phyloP scores from a whole-genome alignment of 2,888 invertebrate genomes.

The Malachius bipustulatus region DNA sequence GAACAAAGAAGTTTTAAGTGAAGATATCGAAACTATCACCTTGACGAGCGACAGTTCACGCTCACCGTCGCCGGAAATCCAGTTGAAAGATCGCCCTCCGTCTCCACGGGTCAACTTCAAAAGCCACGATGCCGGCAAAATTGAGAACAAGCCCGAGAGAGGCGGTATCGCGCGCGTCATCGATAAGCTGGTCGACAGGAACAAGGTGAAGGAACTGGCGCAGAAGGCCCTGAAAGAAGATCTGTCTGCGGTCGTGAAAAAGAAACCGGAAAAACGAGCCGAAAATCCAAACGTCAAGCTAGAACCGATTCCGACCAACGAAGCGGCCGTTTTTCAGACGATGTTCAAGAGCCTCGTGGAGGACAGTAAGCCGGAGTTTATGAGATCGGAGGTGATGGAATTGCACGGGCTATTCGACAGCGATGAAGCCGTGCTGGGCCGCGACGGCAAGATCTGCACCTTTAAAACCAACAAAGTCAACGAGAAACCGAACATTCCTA shows the following conservation, averaged over 20 bases:
- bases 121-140: constrained; percentile 6
- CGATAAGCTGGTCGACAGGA: constrained; percentile 25
- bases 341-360: constrained; percentile 32
- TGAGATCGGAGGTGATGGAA: constrained; percentile 50
- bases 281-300: constrained; percentile 31
- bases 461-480: constrained; percentile 24
- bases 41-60: no score
- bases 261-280: constrained; percentile 21
- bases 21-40: no score
- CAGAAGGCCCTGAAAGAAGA: constrained; percentile 23
- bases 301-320: constrained; percentile 46
- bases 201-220: constrained; percentile 24
- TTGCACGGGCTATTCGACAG: constrained; percentile 43
- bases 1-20: no score
- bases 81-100: no score
- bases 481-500: constrained; percentile 18
- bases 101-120: no score
- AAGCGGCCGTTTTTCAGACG: constrained; percentile 55
- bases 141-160: constrained; percentile 1
- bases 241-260: constrained; percentile 17
- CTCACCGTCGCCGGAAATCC: no score
- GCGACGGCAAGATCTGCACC: constrained; percentile 49
- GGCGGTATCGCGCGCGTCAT: constrained; percentile 17
- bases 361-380: constrained; percentile 37
- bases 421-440: constrained; percentile 49